Conservation (phyloP, 92 coral and sea anemone genomes). For the Heliopora coerulea region DNA sequence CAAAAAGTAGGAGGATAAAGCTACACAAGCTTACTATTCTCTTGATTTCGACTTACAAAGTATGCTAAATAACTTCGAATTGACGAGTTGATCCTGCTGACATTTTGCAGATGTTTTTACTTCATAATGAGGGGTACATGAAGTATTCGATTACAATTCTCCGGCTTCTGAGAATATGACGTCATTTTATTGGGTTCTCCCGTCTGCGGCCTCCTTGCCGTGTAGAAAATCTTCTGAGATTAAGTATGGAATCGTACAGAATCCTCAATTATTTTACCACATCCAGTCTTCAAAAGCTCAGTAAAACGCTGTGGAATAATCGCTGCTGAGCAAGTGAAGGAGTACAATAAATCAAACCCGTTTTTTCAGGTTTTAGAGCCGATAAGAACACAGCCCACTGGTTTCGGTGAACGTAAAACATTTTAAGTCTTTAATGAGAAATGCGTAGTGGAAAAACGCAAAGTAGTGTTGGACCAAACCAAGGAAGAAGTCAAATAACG, state of each 20-base stretch:
- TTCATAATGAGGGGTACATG: no score
- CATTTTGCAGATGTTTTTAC: no score
- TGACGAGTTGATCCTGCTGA: no score
- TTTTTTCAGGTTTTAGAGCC: not conserved
- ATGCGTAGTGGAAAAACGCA: not conserved
- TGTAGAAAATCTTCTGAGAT: not conserved
- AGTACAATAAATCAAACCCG: constrained; percentile 7
- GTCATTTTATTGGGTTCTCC: constrained; percentile 24
- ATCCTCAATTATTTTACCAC: constrained; percentile 7
- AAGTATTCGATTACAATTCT: no score
- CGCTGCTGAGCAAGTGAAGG: not conserved
- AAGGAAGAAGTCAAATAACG: constrained; percentile 24
- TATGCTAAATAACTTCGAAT: no score
- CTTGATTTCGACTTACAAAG: no score
- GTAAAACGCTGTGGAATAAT: constrained; percentile 29
- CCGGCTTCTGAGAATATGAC: constrained; percentile 40
- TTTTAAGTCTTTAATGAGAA: not conserved
- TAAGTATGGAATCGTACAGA: constrained; percentile 35
- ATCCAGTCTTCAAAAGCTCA: constrained; percentile 11
- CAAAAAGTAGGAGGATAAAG: no score
- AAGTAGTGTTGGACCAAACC: constrained; percentile 6
- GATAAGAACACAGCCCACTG: not conserved
- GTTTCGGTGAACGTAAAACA: constrained; percentile 4
- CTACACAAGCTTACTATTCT: no score
- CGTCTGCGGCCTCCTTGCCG: constrained; percentile 22